Evolutionary conservation across 53 echinoderm and acorn worm genomes (phyloP), one percentile per base, ranked within the genome.

Genomic region (Apostichopus leukothele): DNA sequence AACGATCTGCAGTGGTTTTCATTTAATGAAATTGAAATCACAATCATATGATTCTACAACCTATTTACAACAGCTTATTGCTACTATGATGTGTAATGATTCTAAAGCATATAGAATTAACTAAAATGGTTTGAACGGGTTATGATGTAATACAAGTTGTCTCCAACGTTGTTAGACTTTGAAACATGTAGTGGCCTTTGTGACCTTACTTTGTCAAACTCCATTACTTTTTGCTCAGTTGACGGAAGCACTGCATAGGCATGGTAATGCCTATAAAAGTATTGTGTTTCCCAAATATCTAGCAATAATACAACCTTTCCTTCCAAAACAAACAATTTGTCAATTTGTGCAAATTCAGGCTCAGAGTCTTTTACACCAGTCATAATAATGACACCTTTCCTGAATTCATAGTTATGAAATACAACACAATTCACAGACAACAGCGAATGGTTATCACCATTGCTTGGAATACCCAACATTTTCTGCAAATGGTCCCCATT

Each of bases 281-380:
- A 83, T 26, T 83, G 23, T 19, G 74, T 86, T 71, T 73, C 74
- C 86, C 73, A 86, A 7, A 7, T 73, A 52, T 86, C 52, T 18
- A 86, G 18, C 19, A 74, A 73, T 23, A 86, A 86, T 18, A 86
- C 10, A 20, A 73, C 4, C 13, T 86, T 74, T 18, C 74, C 51
- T 73, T 86, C 50, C 51, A 86, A 73, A 50, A 71, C 9, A n/a
- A 86, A 16, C 26, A 86, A 73, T 51, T 83, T 61, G 21, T 61
- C 83, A 71, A 71, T 74, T 86, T 86, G 86, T 8, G 52, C 86
- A 86, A 86, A 86, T 18, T 73, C 74, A 51, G 86, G 86, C 26
- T 74, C 73, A 20, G 16, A 51, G 20, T 86, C 86, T 73, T 73
- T 50, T 23, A 73, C 5, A 52, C 13, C 52, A 63, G 23, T 86